Evolutionary conservation across 1,140 invertebrate species (phyloP).

Genomic region (Drosophila murphyi): DNA sequence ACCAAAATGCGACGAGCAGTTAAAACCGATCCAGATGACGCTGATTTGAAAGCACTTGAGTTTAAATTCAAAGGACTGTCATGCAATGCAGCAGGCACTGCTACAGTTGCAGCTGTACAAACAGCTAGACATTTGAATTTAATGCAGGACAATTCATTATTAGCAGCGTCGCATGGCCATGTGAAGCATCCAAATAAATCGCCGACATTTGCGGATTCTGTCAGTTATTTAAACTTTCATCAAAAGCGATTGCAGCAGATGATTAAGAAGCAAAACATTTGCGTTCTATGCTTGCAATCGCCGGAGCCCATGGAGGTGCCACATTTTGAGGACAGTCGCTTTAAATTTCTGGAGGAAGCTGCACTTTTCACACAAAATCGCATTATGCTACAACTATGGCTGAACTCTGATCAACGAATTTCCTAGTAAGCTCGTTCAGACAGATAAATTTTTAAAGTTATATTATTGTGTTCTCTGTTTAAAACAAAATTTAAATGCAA

Average conservation of each 20-base stretch:
- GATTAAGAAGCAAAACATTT: slow-evolving; percentile 19
- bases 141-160: slow-evolving; percentile 27
- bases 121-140: slow-evolving; percentile 17
- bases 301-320: slow-evolving; percentile 30
- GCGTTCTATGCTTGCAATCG: slow-evolving; percentile 39
- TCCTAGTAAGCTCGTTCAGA: slow-evolving; percentile 41
- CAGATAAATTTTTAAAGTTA: slow-evolving; percentile 51
- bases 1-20: slow-evolving; percentile 5
- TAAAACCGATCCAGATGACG: slow-evolving; percentile 15
- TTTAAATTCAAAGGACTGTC: slow-evolving; percentile 32
- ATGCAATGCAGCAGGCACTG: slow-evolving; percentile 15
- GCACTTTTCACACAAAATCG: slow-evolving; percentile 59
- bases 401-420: slow-evolving; percentile 50
- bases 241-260: slow-evolving; percentile 40
- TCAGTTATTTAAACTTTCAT: slow-evolving; percentile 48
- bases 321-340: slow-evolving; percentile 45
- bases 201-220: slow-evolving; percentile 24
- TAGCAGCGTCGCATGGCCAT: slow-evolving; percentile 12
- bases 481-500: slow-evolving; percentile 47
- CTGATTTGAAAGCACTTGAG: slow-evolving; percentile 34
- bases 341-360: slow-evolving; percentile 52
- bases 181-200: background rate
- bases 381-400: slow-evolving; percentile 54
- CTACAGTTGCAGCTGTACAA: slow-evolving; percentile 18
- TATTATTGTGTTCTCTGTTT: slow-evolving; percentile 47